phyloP scores from a whole-genome alignment of 2,888 invertebrate genomes.

The Monochamus alternatus region DNA sequence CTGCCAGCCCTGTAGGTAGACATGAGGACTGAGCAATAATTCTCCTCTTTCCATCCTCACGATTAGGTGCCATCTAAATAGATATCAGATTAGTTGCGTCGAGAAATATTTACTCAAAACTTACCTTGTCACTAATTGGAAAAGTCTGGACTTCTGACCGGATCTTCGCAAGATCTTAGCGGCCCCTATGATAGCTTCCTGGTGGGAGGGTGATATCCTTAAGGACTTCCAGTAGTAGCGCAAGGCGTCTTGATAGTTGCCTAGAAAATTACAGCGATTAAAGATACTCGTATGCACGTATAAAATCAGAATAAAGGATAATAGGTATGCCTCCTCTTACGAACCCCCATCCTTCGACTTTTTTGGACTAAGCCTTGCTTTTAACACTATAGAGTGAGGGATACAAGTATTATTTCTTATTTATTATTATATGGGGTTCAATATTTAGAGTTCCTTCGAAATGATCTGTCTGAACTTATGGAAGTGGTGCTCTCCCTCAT shows the following conservation, averaged over 20 bases:
- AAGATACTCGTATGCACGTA: neutral
- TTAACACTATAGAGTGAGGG: too few relatives aligned
- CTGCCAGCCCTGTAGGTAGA: conserved; percentile 74
- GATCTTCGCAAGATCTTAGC: conserved; percentile 76
- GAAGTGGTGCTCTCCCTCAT: too few relatives aligned
- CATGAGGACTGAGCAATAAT: conserved; percentile 69
- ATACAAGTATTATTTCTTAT: too few relatives aligned
- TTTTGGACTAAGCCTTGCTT: too few relatives aligned
- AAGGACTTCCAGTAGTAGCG: conserved; percentile 75
- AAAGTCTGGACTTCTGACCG: conserved; percentile 79
- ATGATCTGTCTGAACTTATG: too few relatives aligned
- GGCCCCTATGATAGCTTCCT: conserved; percentile 75
- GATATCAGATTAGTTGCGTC: conserved; percentile 11
- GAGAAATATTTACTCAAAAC: neutral
- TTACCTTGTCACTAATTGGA: conserved; percentile 80
- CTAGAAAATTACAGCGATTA: conserved; percentile 63
- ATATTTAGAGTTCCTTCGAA: too few relatives aligned
- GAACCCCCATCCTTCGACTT: too few relatives aligned
- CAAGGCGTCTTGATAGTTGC: conserved; percentile 73
- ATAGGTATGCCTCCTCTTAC: too few relatives aligned
- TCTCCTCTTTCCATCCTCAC: conserved; percentile 70
- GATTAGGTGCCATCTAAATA: conserved; percentile 73
- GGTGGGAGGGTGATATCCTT: conserved; percentile 73
- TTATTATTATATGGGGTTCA: too few relatives aligned
- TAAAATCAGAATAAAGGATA: too few relatives aligned